phyloP scores from a whole-genome alignment of 2,113 vertebrate species.

The Platysternon megacephalum region DNA sequence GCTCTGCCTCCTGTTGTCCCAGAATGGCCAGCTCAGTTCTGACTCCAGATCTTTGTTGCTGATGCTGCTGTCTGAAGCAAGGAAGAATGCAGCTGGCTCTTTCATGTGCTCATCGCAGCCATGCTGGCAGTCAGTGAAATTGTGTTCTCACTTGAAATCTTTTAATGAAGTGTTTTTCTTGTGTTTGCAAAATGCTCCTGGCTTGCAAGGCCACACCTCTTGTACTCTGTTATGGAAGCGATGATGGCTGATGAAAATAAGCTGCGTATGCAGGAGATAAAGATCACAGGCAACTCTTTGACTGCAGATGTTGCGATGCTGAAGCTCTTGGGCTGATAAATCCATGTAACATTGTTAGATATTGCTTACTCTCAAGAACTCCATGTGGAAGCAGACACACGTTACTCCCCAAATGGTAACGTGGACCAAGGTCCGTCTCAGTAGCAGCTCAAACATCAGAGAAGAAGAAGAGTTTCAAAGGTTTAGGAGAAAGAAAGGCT shows the following conservation, averaged over 20 bases:
- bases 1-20: not conserved
- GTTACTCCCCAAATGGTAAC: not conserved
- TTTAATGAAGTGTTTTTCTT: not conserved
- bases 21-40: not conserved
- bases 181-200: conserved; percentile 2
- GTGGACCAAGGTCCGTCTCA: fast-evolving
- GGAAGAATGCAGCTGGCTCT: not conserved
- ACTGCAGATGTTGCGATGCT: not conserved
- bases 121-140: not conserved
- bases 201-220: not conserved
- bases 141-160: not conserved
- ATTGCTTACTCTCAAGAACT: not conserved
- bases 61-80: not conserved
- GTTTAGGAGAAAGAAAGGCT: not conserved
- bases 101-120: not conserved
- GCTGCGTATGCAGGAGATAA: not conserved
- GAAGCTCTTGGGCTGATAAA: not conserved
- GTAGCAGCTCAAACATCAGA: fast-evolving
- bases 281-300: not conserved
- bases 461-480: not conserved
- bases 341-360: not conserved
- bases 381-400: not conserved
- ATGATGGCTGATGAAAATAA: conserved; percentile 20
- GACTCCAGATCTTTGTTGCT: fast-evolving
- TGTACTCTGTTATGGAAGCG: not conserved